phyloP scores from a whole-genome alignment of 2,888 invertebrate species.

The Eurytoma californica region DNA sequence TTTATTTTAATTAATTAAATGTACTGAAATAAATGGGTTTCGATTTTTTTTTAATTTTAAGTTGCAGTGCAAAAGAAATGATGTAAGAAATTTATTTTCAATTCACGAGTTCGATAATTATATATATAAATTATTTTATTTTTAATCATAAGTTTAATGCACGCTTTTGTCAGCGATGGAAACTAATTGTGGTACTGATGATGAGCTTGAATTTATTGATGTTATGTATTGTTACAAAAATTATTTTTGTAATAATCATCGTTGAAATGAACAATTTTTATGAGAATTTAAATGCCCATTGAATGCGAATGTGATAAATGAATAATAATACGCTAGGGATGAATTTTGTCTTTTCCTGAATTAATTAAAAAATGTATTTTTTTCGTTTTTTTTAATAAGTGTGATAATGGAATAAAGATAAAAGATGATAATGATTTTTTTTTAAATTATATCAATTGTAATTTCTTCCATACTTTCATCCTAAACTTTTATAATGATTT shows the following conservation, averaged over 20 bases:
- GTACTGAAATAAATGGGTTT: conserved; percentile 36
- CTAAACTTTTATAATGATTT: conserved; percentile 1
- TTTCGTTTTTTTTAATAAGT: conserved; percentile 49
- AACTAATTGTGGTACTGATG: conserved; percentile 12
- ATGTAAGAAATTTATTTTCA: background rate
- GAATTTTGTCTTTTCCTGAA: conserved; percentile 11
- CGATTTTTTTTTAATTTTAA: conserved; percentile 9
- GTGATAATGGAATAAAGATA: conserved; percentile 44
- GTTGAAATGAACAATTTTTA: conserved; percentile 20
- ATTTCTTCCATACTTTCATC: background rate
- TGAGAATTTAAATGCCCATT: conserved; percentile 36
- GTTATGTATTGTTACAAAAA: conserved; percentile 11
- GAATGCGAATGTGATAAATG: conserved; percentile 53
- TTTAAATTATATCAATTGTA: conserved; percentile 7
- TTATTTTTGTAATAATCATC: conserved; percentile 12
- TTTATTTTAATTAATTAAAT: background rate
- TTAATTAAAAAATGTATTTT: conserved; percentile 28
- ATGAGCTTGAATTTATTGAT: conserved; percentile 33
- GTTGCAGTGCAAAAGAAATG: background rate
- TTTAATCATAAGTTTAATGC: background rate
- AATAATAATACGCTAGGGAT: background rate
- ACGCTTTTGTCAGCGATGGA: background rate
- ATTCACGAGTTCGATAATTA: background rate
- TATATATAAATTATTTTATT: background rate
- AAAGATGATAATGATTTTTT: conserved; percentile 36